phyloP scores from a whole-genome alignment of 2,888 invertebrate species.

The Ennomos erosarius region DNA sequence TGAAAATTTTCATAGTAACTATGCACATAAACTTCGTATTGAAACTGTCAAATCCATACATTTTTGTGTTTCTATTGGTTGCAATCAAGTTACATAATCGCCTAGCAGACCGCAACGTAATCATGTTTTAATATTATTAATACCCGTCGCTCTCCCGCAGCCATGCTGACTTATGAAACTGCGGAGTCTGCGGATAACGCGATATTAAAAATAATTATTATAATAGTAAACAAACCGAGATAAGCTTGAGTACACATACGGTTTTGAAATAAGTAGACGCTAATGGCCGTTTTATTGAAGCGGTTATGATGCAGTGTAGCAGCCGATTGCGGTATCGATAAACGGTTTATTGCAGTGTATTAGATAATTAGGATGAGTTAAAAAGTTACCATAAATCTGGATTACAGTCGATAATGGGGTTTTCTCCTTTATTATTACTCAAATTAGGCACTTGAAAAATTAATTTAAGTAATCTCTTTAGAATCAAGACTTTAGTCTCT shows the following conservation, averaged over 20 bases:
- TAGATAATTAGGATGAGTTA: conserved; percentile 2
- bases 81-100: too few species aligned
- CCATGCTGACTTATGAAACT: conserved; percentile 13
- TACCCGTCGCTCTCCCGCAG: conserved; percentile 60
- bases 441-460: too few species aligned
- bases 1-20: too few species aligned
- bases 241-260: conserved; percentile 9
- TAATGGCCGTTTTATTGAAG: conserved; percentile 22
- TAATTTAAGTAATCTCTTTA: too few species aligned
- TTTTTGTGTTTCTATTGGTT: too few species aligned
- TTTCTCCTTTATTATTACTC: too few species aligned
- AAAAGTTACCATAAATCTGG: neutral
- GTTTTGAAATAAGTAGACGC: conserved; percentile 24
- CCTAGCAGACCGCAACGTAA: conserved; percentile 29
- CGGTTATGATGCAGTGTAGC: conserved; percentile 16
- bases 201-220: conserved; percentile 9
- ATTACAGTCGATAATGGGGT: neutral
- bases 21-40: too few species aligned
- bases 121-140: conserved; percentile 53
- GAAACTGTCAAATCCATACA: too few species aligned
- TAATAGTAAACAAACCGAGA: conserved; percentile 9
- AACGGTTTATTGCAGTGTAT: conserved; percentile 6
- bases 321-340: conserved; percentile 14
- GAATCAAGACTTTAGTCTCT: too few species aligned
- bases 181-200: conserved; percentile 9